phyloP scores from a whole-genome alignment of 2,888 invertebrate genomes.

The Pemphredon lugubris region DNA sequence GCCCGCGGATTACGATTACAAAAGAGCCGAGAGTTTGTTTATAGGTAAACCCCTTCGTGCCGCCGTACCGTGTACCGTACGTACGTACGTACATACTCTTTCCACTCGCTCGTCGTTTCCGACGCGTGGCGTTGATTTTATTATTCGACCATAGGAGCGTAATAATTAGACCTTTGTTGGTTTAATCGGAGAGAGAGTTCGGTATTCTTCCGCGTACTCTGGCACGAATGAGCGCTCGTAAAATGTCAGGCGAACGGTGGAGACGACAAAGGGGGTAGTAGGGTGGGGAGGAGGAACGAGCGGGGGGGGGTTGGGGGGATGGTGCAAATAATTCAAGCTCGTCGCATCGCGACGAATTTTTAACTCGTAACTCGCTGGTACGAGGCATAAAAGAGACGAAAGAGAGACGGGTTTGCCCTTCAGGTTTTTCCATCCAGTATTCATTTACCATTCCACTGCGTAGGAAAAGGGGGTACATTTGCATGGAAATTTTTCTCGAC shows the following conservation, averaged over 20 bases:
- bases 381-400: constrained; percentile 7
- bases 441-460: constrained; percentile 53
- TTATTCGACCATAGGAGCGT: too few relatives aligned
- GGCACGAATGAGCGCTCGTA: constrained; percentile 1
- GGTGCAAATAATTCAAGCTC: constrained; percentile 43
- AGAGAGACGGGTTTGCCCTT: constrained; percentile 21
- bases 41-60: too few relatives aligned
- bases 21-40: too few relatives aligned
- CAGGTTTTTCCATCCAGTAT: constrained; percentile 47
- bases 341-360: constrained; percentile 31
- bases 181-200: too few relatives aligned
- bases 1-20: too few relatives aligned
- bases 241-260: constrained; percentile 36
- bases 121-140: too few relatives aligned
- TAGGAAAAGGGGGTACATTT: constrained; percentile 58
- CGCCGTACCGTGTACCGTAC: too few relatives aligned
- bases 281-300: not conserved
- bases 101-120: too few relatives aligned
- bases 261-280: not conserved
- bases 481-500: constrained; percentile 60
- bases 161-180: too few relatives aligned
- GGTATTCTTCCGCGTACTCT: not conserved
- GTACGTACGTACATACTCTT: too few relatives aligned
- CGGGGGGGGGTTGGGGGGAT: not conserved
- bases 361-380: constrained; percentile 4